Percentiles rank a stretch among this genome's conserved stretches.
These are phyloP conservation scores for Madoqua kirkii DNA, from an alignment of 2,113 vertebrate species.

Conservation along the genomic window DNA sequence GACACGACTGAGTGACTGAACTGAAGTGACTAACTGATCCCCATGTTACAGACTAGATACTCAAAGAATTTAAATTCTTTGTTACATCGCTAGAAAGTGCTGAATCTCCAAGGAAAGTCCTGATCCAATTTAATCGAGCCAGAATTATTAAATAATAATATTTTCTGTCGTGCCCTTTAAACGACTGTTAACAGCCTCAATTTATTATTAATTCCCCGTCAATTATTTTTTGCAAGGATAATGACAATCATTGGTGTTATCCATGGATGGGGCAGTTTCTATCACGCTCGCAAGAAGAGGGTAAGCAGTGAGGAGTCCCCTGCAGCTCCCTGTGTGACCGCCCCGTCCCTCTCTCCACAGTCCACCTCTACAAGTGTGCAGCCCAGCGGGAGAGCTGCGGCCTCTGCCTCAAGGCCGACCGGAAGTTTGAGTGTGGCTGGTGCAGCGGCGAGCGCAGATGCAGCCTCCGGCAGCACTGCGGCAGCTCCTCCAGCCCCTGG, in stretches of 20 bases:
- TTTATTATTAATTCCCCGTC: neutral
- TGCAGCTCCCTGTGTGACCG: accelerated
- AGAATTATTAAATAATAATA: neutral
- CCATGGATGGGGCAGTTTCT: neutral
- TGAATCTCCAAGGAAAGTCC: neutral
- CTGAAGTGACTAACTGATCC: neutral
- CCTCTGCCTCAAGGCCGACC: slow-evolving; percentile 94
- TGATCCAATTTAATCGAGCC: neutral
- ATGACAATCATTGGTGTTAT: too few species aligned
- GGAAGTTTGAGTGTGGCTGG: slow-evolving; percentile 97
- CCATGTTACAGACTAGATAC: neutral
- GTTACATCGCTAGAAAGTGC: neutral
- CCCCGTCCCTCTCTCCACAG: slow-evolving; percentile 73
- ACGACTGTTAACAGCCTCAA: neutral
- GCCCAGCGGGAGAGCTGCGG: slow-evolving; percentile 98
- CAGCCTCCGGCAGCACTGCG: slow-evolving; percentile 88
- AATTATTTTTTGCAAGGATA: neutral
- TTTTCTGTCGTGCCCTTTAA: neutral
- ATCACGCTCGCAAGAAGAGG: neutral
- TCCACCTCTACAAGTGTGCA: slow-evolving; percentile 97
- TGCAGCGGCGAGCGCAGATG: slow-evolving; percentile 91
- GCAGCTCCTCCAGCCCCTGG: slow-evolving; percentile 87
- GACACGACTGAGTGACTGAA: neutral
- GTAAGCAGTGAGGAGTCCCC: neutral
- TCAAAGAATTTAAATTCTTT: neutral